Evolutionary conservation across 2,113 vertebrate species (phyloP).

Genomic region (Petrocephalus microphthalmus): DNA sequence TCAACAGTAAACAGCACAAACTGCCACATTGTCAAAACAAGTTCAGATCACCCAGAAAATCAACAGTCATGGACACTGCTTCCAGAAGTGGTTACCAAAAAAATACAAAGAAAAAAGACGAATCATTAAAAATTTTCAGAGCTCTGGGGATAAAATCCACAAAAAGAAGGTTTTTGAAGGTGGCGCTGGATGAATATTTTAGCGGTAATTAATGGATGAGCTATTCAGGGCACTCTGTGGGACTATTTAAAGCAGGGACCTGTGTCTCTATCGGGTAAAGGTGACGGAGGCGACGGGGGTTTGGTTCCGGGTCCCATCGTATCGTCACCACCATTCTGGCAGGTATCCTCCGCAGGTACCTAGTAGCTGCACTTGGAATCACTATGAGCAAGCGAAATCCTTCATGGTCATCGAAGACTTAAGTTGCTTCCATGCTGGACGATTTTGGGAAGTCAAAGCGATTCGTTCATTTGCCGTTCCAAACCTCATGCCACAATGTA

Average conservation of each 20-base stretch:
- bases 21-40: neutral
- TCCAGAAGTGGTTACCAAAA: neutral
- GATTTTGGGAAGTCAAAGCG: neutral
- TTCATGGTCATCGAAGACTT: neutral
- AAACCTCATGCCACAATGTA: neutral
- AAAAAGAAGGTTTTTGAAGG: constrained; percentile 37
- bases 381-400: neutral
- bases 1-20: neutral
- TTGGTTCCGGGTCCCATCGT: constrained; percentile 28
- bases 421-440: neutral
- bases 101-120: neutral
- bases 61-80: neutral
- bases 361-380: neutral
- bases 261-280: constrained; percentile 42
- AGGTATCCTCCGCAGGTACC: too few species aligned
- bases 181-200: constrained; percentile 54
- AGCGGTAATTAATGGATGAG: constrained; percentile 55
- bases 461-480: neutral
- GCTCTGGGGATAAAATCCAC: neutral
- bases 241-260: constrained; percentile 46
- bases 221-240: constrained; percentile 54
- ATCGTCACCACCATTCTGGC: constrained; percentile 21
- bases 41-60: neutral
- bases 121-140: neutral
- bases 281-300: constrained; percentile 31